Evolutionary conservation across 2,888 invertebrate genomes (phyloP), one percentile per base, ranked within the genome.

Genomic region (Sphaeridia pumilis): DNA sequence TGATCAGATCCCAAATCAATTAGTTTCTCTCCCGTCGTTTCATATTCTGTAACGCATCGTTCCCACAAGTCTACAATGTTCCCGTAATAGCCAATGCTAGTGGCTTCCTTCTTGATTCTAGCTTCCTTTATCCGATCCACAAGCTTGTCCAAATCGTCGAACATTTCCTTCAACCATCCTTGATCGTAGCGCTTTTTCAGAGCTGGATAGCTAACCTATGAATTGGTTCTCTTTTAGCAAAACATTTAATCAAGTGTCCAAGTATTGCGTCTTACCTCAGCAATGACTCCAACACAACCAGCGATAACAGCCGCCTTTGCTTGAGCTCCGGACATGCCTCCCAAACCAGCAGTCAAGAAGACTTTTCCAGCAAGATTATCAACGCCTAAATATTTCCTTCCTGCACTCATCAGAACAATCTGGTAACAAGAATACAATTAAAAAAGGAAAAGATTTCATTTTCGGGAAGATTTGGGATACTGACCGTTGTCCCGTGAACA

Each of bases 311-410:
- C 75, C 1, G 79, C 78, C 66, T 80, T 80, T 2, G 78, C 75
- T 66, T 79, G 79, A 1, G 79, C 79, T 1, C 79, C 79, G 59
- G 76, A 76, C 78, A 78, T 78, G 12, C 78, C 78, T 10, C 78
- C 79, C 3, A 79, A 69, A 1, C 79, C 79, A 2, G 78, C 75
- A 1, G 76, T 75, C 25, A 79, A 68, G 61, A 76, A 77, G 20
- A 75, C 76, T 67, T 72, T 75, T 34, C 78, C 78, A 2, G 69
- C 66, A 57, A 79, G 65, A 49, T 72, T 69, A 36, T 70, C 68
- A 1, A 67, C 60, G 1, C 71, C 70, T 34, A 78, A 66, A 61
- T 78, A 75, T 57, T 75, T 75, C 49, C 78, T 67, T 3, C 75
- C 77, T 12, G 78, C 78, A 67, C 78, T 79, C 64, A 78, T 66